Evolutionary conservation across 1,140 invertebrate genomes (phyloP), one percentile per base, ranked within the genome.

Genomic region (Riptortus pedestris): DNA sequence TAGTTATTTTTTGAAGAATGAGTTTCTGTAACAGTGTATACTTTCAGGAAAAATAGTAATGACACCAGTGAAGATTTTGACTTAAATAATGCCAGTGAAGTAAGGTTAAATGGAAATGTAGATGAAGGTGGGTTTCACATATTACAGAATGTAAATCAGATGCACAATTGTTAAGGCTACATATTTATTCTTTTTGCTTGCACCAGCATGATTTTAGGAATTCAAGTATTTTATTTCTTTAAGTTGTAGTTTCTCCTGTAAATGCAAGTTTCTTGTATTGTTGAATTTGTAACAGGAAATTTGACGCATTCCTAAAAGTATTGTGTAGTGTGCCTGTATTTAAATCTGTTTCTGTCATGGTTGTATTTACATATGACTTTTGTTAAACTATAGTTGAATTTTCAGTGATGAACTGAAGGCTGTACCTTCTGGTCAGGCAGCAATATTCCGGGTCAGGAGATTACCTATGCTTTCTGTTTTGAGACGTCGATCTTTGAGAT

Each of bases 11-110:
- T 26, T 26, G 18, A 11, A 22, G 18, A 11, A 20, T 20, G 18
- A 7, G 1, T 55, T 55, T 55, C 51, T 55, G 51, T 55, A 59
- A 27, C 29, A 52, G 27, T 63, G 11, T 63, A 63, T 63, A 63
- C 2, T 63, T 63, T 63, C 62, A 63, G 62, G 62, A 55, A 26
- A 1, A 51, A 33, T 63, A 63, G 62, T 63, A 18, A 29, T 63
- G 31, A 51, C 43, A 11, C 45, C 28, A 31, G 33, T 51, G 62
- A 28, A 22, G 48, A 55, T 9, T 26, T 3, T 51, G 62, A 52
- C 33, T 33, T 31, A 29, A 28, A 26, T 9, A 59, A 59, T 31
- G 18, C 7, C 28, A 33, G 28, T 33, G 57, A 59, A 33, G 28
- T 59, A 59, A 2, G 29, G 26, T 33, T 31, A 31, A 59, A 59